Base-by-base conservation (phyloP, 2,113 vertebrate species). In the Cyprinodon variegatus region DNA sequence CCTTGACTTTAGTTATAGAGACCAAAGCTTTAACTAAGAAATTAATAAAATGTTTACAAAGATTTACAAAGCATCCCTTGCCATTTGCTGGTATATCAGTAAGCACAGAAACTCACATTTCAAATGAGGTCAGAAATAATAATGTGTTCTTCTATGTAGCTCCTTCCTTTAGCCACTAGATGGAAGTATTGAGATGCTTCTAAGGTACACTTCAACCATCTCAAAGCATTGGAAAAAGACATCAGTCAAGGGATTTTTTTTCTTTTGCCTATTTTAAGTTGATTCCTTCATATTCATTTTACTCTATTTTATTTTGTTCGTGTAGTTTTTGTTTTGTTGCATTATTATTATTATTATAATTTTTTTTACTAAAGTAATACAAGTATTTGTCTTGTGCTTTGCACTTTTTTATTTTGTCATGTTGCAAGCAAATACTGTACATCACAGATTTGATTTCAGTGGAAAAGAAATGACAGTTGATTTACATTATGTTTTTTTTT, bases 101-200 rank as follows among this genome's bases (percentile, higher is more conserved):
- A 50, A 50, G 48, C 48, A 53, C 48, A 57, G 20, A 20, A 57
- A 57, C 50, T n/a, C 50, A 15, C 15, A 17, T 20, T 20, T 20
- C 20, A n/a, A n/a, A 14, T n/a, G 6, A 57, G 17, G 50, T 8
- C 50, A 20, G 17, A 53, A 14, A n/a, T 2, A 57, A 57, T 57
- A 8, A n/a, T 20, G 8, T 53, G 50, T 17, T 53, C 5, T 17
- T 20, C 17, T 53, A 15, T 78, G 79, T 50, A 63, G 66, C 6
- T 75, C 37, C 70, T 39, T 1, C 5, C 0, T 57, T 10, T 14
- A 40, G 80, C 80, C 92, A 86, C 86, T 86, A 93, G 89, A 83
- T 85, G 88, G 89, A 0, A 76, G 0, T 46, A 20, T 68, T 11
- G 45, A 22, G 13, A 11, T 45, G 12, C 4, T 37, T 68, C 13